Evolutionary conservation across 2,888 invertebrate genomes (phyloP).

Genomic region (Pseudococcus viburni): DNA sequence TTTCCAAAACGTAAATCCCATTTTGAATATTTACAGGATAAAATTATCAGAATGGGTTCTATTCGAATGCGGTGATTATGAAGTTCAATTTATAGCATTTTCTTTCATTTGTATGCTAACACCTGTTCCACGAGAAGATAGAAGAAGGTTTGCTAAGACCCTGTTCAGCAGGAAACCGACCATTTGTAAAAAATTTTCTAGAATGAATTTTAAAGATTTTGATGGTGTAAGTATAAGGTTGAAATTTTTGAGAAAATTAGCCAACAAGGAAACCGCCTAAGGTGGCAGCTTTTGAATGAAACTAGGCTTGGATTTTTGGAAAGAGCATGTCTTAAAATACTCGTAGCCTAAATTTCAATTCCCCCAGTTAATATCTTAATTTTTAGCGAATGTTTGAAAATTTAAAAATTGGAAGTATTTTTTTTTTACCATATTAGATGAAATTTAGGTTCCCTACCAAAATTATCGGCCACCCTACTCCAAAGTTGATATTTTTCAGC

Average conservation of each 20-base stretch:
- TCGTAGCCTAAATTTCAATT: too few species aligned
- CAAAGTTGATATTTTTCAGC: too few species aligned
- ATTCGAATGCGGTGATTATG: slow-evolving; percentile 45
- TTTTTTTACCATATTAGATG: too few species aligned
- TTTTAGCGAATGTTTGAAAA: too few species aligned
- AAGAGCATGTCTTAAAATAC: too few species aligned
- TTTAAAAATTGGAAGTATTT: too few species aligned
- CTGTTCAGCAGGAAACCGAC: slow-evolving; percentile 48
- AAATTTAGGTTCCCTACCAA: too few species aligned
- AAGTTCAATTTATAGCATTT: slow-evolving; percentile 47
- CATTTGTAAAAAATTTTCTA: slow-evolving; percentile 54
- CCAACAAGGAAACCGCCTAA: too few species aligned
- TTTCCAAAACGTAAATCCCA: background rate
- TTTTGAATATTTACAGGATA: slow-evolving; percentile 14
- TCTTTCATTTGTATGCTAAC: slow-evolving; percentile 50
- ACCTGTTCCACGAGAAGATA: slow-evolving; percentile 20
- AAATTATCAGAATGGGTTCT: slow-evolving; percentile 37
- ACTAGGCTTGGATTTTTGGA: too few species aligned
- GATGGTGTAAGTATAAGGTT: background rate
- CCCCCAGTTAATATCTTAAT: too few species aligned
- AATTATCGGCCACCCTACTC: too few species aligned
- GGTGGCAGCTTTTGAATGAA: too few species aligned
- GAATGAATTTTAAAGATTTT: slow-evolving; percentile 47
- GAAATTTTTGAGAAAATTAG: background rate
- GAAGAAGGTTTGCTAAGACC: slow-evolving; percentile 36